phyloP scores from a whole-genome alignment of 1,140 invertebrate species.

The Drosophila melanica region DNA sequence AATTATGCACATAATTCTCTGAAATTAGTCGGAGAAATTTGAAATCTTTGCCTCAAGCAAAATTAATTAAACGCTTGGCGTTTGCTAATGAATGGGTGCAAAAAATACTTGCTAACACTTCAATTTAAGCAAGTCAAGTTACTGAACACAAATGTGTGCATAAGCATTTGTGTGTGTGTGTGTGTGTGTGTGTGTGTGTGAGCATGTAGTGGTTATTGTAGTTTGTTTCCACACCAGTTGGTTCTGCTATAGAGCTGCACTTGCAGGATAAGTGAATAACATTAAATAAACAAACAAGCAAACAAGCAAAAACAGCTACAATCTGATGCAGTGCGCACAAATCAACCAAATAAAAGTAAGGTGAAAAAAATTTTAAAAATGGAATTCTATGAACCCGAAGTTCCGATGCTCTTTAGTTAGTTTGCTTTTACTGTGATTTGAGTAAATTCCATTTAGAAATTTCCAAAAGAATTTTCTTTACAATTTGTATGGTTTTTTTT shows the following conservation, averaged over 20 bases:
- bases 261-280: conserved; percentile 73
- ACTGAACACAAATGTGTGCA: background rate
- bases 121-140: background rate
- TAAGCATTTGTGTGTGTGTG: conserved; percentile 3
- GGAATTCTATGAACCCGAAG: too few species aligned
- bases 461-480: too few species aligned
- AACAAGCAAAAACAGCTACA: conserved; percentile 40
- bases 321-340: conserved; percentile 50
- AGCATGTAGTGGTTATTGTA: conserved; percentile 11
- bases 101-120: conserved; percentile 10
- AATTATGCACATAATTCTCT: conserved; percentile 57
- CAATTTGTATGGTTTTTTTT: too few species aligned
- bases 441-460: too few species aligned
- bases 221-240: conserved; percentile 7
- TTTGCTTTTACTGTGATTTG: too few species aligned
- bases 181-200: background rate
- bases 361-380: background rate
- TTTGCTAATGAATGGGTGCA: conserved; percentile 63
- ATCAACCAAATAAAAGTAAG: conserved; percentile 29
- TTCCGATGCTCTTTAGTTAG: background rate
- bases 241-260: conserved; percentile 40
- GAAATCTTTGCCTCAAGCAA: conserved; percentile 34
- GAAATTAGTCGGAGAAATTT: conserved; percentile 9
- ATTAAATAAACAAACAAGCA: conserved; percentile 73
- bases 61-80: conserved; percentile 73